Evolutionary conservation across 2,113 vertebrate species (phyloP).

Genomic region (Scopus umbretta): DNA sequence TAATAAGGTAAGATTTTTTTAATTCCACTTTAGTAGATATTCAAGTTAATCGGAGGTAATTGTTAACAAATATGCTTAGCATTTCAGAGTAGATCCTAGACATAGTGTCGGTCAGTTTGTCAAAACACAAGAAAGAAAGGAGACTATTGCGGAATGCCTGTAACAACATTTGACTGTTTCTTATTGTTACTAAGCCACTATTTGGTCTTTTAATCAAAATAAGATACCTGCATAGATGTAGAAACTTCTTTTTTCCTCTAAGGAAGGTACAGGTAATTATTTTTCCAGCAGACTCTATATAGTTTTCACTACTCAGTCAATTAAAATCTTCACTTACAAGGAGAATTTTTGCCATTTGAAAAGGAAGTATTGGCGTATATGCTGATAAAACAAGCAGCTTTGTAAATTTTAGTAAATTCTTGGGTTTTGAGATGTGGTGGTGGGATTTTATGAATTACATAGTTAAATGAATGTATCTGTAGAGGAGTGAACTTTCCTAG

Average conservation of each 20-base stretch:
- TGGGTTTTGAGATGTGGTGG: background rate
- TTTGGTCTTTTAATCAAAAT: background rate
- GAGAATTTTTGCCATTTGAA: background rate
- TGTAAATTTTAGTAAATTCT: background rate
- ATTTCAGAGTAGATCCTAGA: background rate
- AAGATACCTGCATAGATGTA: background rate
- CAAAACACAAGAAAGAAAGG: background rate
- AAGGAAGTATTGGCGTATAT: background rate
- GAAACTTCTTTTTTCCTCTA: background rate
- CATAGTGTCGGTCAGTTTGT: background rate
- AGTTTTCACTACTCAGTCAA: background rate
- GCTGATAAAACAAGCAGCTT: background rate
- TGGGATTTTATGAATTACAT: background rate
- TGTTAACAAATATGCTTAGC: background rate
- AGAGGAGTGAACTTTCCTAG: background rate
- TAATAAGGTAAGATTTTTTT: slow-evolving; percentile 9
- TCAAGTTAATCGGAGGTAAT: background rate
- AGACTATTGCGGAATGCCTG: background rate
- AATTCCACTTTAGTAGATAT: background rate
- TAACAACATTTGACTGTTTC: background rate
- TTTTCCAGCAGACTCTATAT: background rate
- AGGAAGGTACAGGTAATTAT: background rate
- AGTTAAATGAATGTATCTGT: background rate
- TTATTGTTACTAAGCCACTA: background rate
- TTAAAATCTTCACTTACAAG: background rate